Evolutionary conservation across 2,888 invertebrate genomes (phyloP), one percentile per base, ranked within the genome.

Genomic region (Cremastinae sp.): DNA sequence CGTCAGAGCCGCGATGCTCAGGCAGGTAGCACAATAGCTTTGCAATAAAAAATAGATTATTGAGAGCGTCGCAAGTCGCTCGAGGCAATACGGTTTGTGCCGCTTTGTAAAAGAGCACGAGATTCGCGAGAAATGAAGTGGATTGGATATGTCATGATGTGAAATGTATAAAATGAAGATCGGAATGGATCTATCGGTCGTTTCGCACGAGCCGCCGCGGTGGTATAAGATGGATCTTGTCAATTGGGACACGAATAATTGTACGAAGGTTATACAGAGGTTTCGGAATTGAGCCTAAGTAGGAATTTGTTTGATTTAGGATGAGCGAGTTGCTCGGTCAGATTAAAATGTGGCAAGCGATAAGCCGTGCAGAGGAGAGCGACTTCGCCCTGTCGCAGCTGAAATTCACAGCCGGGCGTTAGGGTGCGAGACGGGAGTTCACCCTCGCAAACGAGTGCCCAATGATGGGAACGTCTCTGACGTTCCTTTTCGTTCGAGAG

Each of bases 281-380:
- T 98, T 90, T 99, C 98, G 0, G 98, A 98, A 88, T 98, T 98
- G 53, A 98, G 91, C 87, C 97, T 93, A 79, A 98, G 91, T 62
- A 98, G 95, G 92, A 98, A 99, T 88, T 97, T 96, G 90, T 98
- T 98, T 84, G 95, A 96, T 90, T 98, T 97, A 0, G 98, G 97
- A 91, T 98, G 97, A 12, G 98, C 96, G 0, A 98, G 96, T 90
- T 99, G 98, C 89, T 99, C 99, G 0, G 96, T 96, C 45, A 99
- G 92, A 90, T 96, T 97, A 88, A 98, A 97, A 90, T 98, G 97
- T 0, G 99, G 99, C 83, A 99, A 90, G 83, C 94, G 93, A 82
- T 95, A 93, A 65, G 98, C 93, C 10, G 94, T 93, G 86, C 98
- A 97, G 82, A 98, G 91, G 0, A 99, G 92, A 0, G 97, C 97